Conservation (phyloP, 2,888 invertebrate genomes). For the Andricus curvator region DNA sequence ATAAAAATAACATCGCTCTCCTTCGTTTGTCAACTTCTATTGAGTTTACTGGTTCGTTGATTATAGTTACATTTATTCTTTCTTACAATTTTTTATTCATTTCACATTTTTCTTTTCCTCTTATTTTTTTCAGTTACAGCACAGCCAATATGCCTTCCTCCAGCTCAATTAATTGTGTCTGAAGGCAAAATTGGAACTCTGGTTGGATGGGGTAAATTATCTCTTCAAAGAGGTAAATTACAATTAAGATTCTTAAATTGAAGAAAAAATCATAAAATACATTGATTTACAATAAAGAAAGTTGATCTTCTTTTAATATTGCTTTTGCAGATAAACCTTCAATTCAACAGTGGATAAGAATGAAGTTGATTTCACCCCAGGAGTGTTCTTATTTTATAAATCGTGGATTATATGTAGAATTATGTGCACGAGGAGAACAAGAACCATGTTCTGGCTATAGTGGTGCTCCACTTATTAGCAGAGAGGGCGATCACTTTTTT, state of each 20-base stretch:
- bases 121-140: constrained; percentile 83
- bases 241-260: neutral
- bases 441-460: constrained; percentile 91
- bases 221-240: constrained; percentile 79
- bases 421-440: constrained; percentile 85
- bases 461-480: constrained; percentile 86
- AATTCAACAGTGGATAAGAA: constrained; percentile 82
- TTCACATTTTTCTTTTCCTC: constrained; percentile 35
- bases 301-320: neutral
- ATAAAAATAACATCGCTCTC: constrained; percentile 86
- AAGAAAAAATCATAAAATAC: neutral
- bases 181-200: constrained; percentile 80
- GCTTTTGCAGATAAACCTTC: constrained; percentile 66
- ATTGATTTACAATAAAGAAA: neutral
- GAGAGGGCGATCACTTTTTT: constrained; percentile 82
- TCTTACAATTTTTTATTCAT: neutral
- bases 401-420: constrained; percentile 84
- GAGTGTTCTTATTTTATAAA: constrained; percentile 82
- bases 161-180: constrained; percentile 73
- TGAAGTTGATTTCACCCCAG: constrained; percentile 84
- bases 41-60: constrained; percentile 82
- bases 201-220: constrained; percentile 88
- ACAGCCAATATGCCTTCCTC: constrained; percentile 86
- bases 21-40: constrained; percentile 86
- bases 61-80: constrained; percentile 34